phyloP scores from a whole-genome alignment of 2,797 vertebrate genomes.

The Clarias laeviceps region DNA sequence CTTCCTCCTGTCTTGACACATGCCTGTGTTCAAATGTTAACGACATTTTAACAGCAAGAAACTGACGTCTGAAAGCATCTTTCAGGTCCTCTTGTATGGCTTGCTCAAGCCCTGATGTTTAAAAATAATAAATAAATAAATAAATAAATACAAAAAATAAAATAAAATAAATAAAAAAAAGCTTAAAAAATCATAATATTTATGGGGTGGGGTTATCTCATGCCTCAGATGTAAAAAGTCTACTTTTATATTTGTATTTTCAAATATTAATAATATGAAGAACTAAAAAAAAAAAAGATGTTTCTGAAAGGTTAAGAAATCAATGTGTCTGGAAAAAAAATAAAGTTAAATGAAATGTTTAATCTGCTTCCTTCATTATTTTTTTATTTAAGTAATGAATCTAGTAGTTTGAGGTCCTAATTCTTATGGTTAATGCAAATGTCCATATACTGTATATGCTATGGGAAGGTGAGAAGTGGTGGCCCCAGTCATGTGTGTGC shows the following conservation, averaged over 20 bases:
- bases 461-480: too few relatives aligned
- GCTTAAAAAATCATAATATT: background rate
- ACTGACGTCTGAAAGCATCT: conserved; percentile 79
- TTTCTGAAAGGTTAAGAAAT: conserved; percentile 97
- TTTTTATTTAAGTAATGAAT: background rate
- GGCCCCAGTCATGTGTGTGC: too few relatives aligned
- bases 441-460: background rate
- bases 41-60: conserved; percentile 64
- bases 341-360: conserved; percentile 53
- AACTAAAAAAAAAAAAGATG: conserved; percentile 71
- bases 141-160: conserved; percentile 49
- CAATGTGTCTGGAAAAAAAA: conserved; percentile 84
- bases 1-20: conserved; percentile 65
- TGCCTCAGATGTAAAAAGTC: conserved; percentile 94
- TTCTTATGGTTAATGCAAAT: background rate
- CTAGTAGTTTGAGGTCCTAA: background rate
- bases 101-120: conserved; percentile 88
- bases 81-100: conserved; percentile 92
- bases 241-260: conserved; percentile 98
- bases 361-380: background rate
- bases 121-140: conserved; percentile 73
- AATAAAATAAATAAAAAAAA: background rate
- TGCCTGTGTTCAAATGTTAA: conserved; percentile 64
- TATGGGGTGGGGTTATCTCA: conserved; percentile 87
- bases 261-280: conserved; percentile 72